A percentile compares a stretch with the other conserved stretches of the same genome.
These are phyloP conservation scores for Tetrao urogallus DNA, from an alignment of 2,113 vertebrate species.

Conservation along the genomic window DNA sequence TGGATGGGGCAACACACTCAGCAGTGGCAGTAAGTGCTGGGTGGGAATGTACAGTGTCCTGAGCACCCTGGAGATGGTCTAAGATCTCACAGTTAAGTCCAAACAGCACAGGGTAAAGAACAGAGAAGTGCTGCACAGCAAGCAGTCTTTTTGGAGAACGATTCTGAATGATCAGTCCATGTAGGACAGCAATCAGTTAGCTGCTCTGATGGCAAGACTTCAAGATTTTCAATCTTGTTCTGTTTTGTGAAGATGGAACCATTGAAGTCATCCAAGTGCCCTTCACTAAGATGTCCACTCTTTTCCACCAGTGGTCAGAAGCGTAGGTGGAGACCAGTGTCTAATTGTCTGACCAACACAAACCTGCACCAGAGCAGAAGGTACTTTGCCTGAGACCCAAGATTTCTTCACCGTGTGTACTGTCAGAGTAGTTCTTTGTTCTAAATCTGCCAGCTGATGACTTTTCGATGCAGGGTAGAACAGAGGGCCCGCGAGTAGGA, in stretches of 20 bases:
- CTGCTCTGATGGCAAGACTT: background rate
- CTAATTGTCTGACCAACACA: background rate
- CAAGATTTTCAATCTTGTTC: background rate
- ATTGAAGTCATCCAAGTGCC: fast-evolving
- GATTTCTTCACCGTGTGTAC: background rate
- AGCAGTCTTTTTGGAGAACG: no score
- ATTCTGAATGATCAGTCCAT: fast-evolving
- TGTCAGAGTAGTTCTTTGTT: background rate
- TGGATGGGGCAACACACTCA: slow-evolving; percentile 88
- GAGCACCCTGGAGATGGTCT: fast-evolving
- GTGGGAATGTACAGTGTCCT: background rate
- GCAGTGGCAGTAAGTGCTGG: slow-evolving; percentile 60
- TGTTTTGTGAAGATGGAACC: background rate
- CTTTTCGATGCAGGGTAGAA: background rate
- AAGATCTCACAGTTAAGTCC: no score
- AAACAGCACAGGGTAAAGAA: background rate
- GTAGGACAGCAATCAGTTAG: background rate
- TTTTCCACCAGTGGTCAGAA: background rate
- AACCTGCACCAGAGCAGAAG: background rate
- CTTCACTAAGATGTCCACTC: background rate
- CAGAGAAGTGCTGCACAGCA: background rate
- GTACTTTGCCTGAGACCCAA: background rate
- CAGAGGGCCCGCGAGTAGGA: background rate
- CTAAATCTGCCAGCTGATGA: background rate
- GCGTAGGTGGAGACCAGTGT: no score